phyloP scores from a whole-genome alignment of 2,888 invertebrate genomes.

The Steinernema scapterisci region DNA sequence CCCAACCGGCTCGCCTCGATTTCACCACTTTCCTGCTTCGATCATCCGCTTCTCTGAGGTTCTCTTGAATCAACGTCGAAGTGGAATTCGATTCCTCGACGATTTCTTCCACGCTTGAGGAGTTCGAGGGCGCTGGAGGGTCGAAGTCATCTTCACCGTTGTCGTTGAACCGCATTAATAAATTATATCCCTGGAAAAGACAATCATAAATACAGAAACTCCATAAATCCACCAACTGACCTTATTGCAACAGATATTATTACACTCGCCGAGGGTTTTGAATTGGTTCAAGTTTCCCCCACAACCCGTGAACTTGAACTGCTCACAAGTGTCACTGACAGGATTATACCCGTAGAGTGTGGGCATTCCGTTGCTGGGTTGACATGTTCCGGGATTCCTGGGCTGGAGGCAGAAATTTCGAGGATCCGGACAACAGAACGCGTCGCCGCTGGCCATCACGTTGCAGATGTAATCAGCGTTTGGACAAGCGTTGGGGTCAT shows the following conservation, averaged over 20 bases:
- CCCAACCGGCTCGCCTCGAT: neutral
- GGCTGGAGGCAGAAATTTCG: slow-evolving; percentile 35
- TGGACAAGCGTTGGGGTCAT: slow-evolving; percentile 15
- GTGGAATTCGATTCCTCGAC: neutral
- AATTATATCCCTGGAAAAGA: neutral
- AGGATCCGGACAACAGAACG: slow-evolving; percentile 34
- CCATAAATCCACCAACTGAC: neutral
- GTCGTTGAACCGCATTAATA: slow-evolving; percentile 12
- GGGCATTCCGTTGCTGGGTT: neutral
- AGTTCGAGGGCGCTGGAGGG: neutral
- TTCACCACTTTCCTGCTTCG: neutral
- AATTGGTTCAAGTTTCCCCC: slow-evolving; percentile 47
- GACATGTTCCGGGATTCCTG: slow-evolving; percentile 33
- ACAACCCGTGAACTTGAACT: slow-evolving; percentile 39
- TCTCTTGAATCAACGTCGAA: neutral
- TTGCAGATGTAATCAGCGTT: slow-evolving; percentile 12
- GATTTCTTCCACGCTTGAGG: neutral
- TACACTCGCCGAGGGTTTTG: slow-evolving; percentile 36
- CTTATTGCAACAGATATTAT: slow-evolving; percentile 39
- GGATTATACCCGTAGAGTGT: slow-evolving; percentile 39
- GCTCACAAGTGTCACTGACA: slow-evolving; percentile 34
- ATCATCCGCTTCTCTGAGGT: neutral
- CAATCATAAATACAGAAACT: neutral
- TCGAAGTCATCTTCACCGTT: neutral
- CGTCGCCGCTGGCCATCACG: slow-evolving; percentile 29